Evolutionary conservation across 1,140 invertebrate species (phyloP).

Genomic region (Globodera rostochiensis): DNA sequence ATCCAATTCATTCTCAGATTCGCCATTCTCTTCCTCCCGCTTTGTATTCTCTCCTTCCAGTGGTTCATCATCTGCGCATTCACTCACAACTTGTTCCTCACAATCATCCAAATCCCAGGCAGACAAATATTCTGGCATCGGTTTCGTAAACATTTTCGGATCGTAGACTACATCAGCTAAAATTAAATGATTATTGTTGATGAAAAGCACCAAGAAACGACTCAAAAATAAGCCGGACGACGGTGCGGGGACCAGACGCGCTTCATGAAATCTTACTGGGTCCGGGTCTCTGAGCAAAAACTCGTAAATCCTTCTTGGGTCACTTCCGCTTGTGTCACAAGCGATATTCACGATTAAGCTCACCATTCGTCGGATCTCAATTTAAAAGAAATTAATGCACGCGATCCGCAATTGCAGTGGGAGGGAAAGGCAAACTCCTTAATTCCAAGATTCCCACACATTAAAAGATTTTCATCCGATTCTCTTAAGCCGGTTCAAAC

Average conservation of each 20-base stretch:
- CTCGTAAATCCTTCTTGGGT: slow-evolving; percentile 26
- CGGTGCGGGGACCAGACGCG: slow-evolving; percentile 41
- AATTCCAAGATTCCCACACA: neutral
- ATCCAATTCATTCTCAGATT: slow-evolving; percentile 11
- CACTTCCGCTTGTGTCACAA: slow-evolving; percentile 22
- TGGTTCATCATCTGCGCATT: no score
- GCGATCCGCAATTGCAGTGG: no score
- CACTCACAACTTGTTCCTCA: no score
- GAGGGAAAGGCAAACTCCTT: no score
- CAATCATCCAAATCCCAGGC: slow-evolving; percentile 40
- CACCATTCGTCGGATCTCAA: slow-evolving; percentile 59
- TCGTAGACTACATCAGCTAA: slow-evolving; percentile 59
- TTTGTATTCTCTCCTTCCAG: no score
- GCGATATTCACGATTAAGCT: slow-evolving; percentile 39
- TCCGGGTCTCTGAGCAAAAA: slow-evolving; percentile 51
- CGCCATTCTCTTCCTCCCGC: neutral
- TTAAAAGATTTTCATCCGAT: neutral
- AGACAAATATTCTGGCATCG: slow-evolving; percentile 43
- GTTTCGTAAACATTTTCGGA: slow-evolving; percentile 44
- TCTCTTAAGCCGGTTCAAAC: neutral
- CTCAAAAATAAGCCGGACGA: slow-evolving; percentile 45
- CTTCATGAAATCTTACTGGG: slow-evolving; percentile 41
- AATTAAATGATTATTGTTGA: neutral
- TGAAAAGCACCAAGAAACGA: neutral
- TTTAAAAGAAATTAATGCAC: neutral